These are phyloP conservation scores for Barbus barbus DNA, from an alignment of 2,113 vertebrate genomes.

Conservation along the genomic window DNA sequence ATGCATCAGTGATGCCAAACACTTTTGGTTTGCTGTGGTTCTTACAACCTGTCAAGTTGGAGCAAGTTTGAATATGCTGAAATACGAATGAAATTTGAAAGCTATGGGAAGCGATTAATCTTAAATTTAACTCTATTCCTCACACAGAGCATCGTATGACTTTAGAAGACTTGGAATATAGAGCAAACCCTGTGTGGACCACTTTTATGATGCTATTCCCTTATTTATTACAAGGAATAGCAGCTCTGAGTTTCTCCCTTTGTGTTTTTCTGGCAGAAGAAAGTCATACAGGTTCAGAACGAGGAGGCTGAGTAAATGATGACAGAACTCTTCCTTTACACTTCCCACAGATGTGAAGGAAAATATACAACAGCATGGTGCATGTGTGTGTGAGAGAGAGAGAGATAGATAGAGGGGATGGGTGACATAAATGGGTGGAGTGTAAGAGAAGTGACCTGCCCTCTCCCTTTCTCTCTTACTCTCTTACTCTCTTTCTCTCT, in stretches of 20 bases:
- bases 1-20: not conserved
- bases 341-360: not conserved
- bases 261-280: not conserved
- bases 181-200: not conserved
- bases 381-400: not conserved
- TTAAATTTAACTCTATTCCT: not conserved
- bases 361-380: not conserved
- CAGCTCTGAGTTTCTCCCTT: not conserved
- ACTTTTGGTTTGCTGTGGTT: not conserved
- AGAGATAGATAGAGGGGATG: constrained; percentile 30
- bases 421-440: constrained; percentile 43
- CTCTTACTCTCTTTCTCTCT: not conserved
- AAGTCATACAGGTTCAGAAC: not conserved
- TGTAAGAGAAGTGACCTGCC: constrained; percentile 27
- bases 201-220: not conserved
- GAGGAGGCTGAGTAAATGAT: not conserved
- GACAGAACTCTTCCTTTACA: not conserved
- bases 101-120: not conserved
- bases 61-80: not conserved
- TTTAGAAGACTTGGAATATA: not conserved
- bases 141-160: not conserved
- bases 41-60: not conserved
- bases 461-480: constrained; percentile 5
- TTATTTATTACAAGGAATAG: not conserved
- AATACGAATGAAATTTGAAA: not conserved